phyloP scores from a whole-genome alignment of 2,113 vertebrate genomes.

The Passer domesticus region DNA sequence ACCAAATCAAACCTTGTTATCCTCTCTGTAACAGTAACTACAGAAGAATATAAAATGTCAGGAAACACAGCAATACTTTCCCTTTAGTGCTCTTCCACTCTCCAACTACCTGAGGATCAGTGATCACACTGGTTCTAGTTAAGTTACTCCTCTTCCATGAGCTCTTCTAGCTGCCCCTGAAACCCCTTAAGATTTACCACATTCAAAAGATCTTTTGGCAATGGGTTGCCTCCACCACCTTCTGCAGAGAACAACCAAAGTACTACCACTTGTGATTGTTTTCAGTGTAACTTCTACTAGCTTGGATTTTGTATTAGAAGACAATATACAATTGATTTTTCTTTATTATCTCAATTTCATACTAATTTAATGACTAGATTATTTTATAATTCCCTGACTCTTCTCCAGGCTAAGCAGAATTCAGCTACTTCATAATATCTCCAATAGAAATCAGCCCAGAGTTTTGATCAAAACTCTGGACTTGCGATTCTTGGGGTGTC shows the following conservation, averaged over 20 bases:
- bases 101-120: not conserved
- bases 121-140: not conserved
- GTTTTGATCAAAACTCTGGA: not conserved
- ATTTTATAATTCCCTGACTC: not conserved
- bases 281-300: not conserved
- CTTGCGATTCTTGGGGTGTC: not conserved
- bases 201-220: not conserved
- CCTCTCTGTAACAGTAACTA: not conserved
- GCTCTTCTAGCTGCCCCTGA: not conserved
- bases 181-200: rapidly evolving
- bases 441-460: not conserved
- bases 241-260: not conserved
- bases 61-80: not conserved
- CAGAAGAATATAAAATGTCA: not conserved
- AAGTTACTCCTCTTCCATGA: not conserved
- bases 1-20: not conserved
- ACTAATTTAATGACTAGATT: not conserved
- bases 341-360: not conserved
- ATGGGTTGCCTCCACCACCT: not conserved
- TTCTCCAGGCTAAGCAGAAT: not conserved
- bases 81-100: not conserved
- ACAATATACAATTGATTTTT: not conserved
- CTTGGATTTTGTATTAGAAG: not conserved
- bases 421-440: not conserved
- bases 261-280: not conserved